Conservation (phyloP, 37 sponge, comb jelly and placozoan species). For the Bolinopsis microptera region DNA sequence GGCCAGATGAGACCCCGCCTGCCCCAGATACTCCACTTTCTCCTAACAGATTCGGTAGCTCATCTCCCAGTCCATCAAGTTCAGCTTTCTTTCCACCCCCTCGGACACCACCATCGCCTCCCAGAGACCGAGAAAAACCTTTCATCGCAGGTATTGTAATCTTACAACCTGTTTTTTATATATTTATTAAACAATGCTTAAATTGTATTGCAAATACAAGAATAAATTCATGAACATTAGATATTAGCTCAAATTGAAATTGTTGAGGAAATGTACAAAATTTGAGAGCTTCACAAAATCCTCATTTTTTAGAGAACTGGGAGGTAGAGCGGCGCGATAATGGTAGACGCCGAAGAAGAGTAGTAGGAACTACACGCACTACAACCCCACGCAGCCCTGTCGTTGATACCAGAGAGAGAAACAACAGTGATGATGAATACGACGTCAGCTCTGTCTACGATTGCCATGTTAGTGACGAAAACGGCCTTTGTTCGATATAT, state of each 20-base stretch:
- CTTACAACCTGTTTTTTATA: not conserved
- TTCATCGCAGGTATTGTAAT: not conserved
- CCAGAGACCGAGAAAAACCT: slow-evolving; percentile 36
- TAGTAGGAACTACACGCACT: slow-evolving; percentile 1
- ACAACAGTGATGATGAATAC: slow-evolving; percentile 66
- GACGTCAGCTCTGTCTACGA: slow-evolving; percentile 32
- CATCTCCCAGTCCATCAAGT: slow-evolving; percentile 12
- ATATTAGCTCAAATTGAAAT: too few relatives aligned
- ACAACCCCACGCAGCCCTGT: slow-evolving; percentile 39
- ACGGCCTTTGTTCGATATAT: too few relatives aligned
- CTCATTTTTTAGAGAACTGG: slow-evolving; percentile 9
- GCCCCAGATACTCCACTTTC: not conserved
- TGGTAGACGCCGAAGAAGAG: slow-evolving; percentile 27
- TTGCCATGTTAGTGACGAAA: slow-evolving; percentile 11
- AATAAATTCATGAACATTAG: too few relatives aligned
- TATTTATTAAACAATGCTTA: too few relatives aligned
- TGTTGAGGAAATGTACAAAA: too few relatives aligned
- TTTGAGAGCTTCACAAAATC: too few relatives aligned
- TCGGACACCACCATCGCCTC: slow-evolving; percentile 35
- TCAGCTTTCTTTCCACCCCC: slow-evolving; percentile 2
- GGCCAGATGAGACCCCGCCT: not conserved
- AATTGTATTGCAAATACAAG: too few relatives aligned
- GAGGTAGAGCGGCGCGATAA: slow-evolving; percentile 42
- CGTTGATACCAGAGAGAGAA: slow-evolving; percentile 18
- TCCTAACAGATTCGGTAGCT: slow-evolving; percentile 16